Percentiles rank a stretch among this genome's conserved stretches.
These are phyloP conservation scores for Tylochromis polylepis DNA, from an alignment of 2,113 vertebrate genomes.

Conservation along the genomic window DNA sequence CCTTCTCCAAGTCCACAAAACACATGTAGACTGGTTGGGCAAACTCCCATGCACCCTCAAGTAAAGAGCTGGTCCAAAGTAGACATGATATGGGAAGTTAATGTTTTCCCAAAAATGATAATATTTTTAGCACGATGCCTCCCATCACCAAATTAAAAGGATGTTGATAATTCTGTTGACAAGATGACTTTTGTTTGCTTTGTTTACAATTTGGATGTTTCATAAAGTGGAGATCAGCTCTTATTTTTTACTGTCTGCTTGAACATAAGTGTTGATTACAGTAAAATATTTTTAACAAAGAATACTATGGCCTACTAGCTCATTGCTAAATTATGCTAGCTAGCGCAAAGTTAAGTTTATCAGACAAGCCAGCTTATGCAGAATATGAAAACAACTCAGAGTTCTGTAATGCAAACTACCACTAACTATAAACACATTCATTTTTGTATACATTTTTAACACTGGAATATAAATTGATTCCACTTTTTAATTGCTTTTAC, in stretches of 20 bases:
- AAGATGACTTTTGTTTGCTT: neutral
- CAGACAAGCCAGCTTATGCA: neutral
- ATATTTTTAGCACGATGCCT: neutral
- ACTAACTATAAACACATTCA: neutral
- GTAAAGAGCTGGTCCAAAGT: no score
- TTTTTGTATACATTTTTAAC: neutral
- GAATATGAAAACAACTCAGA: neutral
- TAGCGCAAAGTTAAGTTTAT: neutral
- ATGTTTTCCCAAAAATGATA: neutral
- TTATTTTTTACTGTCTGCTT: neutral
- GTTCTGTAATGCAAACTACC: neutral
- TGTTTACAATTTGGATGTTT: neutral
- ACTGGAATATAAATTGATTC: neutral
- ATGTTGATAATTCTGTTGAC: neutral
- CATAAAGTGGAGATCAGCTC: neutral
- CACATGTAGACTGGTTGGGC: no score
- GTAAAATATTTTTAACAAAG: neutral
- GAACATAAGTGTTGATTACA: neutral
- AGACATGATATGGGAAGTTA: accelerated
- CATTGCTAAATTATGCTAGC: neutral
- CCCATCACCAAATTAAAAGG: neutral
- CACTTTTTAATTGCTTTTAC: neutral
- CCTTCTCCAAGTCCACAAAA: no score
- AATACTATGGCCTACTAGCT: accelerated
- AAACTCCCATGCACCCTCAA: no score